Evolutionary conservation across 23 tunicate genomes (phyloP).

Genomic region (Oikopleura vanhoeffeni): DNA sequence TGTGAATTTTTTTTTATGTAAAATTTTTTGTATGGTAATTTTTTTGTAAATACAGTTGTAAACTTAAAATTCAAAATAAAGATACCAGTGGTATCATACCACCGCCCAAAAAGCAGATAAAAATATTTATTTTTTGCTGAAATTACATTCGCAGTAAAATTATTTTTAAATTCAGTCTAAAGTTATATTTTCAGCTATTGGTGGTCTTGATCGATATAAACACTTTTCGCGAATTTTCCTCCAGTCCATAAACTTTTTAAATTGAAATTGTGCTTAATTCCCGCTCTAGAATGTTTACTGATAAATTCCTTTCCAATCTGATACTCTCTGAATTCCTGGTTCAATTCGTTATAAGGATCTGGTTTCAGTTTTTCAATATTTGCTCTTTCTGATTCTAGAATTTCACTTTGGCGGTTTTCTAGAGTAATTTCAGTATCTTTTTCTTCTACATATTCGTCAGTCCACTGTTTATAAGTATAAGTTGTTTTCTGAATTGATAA

Average conservation of each 20-base stretch:
- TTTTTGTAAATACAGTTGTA: too few species aligned
- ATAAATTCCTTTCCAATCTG: background rate
- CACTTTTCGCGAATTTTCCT: background rate
- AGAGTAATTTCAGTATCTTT: background rate
- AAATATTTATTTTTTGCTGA: too few species aligned
- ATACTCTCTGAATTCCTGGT: background rate
- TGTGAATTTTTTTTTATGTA: too few species aligned
- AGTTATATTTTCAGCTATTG: background rate
- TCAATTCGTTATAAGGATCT: background rate
- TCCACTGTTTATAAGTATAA: slow-evolving; percentile 7
- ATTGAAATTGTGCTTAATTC: too few species aligned
- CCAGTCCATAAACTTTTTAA: too few species aligned
- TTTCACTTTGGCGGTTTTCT: background rate
- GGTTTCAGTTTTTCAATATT: background rate
- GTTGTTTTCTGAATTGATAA: background rate
- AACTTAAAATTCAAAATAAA: too few species aligned
- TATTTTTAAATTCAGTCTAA: too few species aligned
- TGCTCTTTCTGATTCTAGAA: background rate
- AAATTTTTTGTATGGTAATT: too few species aligned
- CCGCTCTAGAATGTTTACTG: too few species aligned
- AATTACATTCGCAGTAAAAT: too few species aligned
- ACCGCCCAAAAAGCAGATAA: too few species aligned
- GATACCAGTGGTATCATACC: too few species aligned
- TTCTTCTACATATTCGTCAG: background rate
- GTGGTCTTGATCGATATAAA: background rate